Evolutionary conservation across 2,113 vertebrate genomes (phyloP), one percentile per base, ranked within the genome.

Genomic region (Deroptyus accipitrinus): DNA sequence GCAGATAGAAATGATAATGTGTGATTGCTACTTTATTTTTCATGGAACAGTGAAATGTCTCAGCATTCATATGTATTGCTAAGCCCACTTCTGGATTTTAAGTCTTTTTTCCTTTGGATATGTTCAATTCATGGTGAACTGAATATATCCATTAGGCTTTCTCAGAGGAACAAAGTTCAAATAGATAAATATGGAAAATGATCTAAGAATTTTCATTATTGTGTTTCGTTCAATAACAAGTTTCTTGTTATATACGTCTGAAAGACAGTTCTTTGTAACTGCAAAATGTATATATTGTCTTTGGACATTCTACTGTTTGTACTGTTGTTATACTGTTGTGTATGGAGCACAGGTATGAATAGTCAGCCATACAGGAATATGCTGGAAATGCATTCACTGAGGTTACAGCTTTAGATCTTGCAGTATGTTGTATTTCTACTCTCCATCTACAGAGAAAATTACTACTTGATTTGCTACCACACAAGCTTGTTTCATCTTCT

Each of bases 401-500:
- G 15, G n/a, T n/a, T 46, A 62, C 24, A 66, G 8, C 18, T 94
- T 91, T 82, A 59, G 49, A 87, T 19, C 27, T n/a, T 57, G 30
- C 35, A 37, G 0, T 39, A 2, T 35, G 49, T 39, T 15, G 2
- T 46, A 20, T 59, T 73, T 73, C 35, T 72, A 12, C 31, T 89
- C 35, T 22, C 74, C 51, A 86, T 30, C 31, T 66, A 49, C 70
- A 59, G 52, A 86, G 10, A 42, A 51, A 57, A 76, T 18, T 4
- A 5, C 23, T 51, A 0, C 33, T 54, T 51, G 8, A 3, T 62
- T 70, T 76, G 7, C 25, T 59, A 0, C 63, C 15, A 3, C 14
- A 37, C 4, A 27, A n/a, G 11, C 17, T 62, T 24, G 35, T 78
- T 28, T 89, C 20, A 19, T 42, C 24, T 76, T 41, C 18, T 22